Evolutionary conservation across 2,797 vertebrate genomes (phyloP).

Genomic region (Coregonus sp.): DNA sequence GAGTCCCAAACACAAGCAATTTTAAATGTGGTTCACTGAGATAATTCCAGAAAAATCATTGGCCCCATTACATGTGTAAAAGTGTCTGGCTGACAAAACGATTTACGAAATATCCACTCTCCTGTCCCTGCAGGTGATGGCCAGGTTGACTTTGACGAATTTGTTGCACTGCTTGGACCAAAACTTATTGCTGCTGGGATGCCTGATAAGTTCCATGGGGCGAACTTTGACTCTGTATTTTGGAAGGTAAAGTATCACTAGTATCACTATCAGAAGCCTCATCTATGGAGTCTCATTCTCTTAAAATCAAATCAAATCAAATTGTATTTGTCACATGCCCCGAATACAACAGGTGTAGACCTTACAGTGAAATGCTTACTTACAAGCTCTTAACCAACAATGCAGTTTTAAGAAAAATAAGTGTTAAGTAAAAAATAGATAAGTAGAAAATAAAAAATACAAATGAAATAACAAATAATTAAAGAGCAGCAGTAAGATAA

Average conservation of each 20-base stretch:
- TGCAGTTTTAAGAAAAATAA: too few relatives aligned
- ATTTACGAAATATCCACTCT: conserved; percentile 9
- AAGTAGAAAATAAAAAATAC: too few relatives aligned
- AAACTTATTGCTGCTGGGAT: conserved; percentile 91
- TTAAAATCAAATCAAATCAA: too few relatives aligned
- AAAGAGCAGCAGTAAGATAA: too few relatives aligned
- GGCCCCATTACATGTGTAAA: background rate
- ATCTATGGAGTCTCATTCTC: conserved; percentile 6
- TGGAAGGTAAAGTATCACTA: conserved; percentile 95
- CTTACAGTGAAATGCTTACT: too few relatives aligned
- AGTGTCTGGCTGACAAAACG: background rate
- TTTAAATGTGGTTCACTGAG: background rate
- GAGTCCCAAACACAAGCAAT: conserved; percentile 4
- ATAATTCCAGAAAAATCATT: background rate
- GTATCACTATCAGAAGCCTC: background rate
- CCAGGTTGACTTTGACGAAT: conserved; percentile 98
- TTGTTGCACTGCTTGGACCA: conserved; percentile 93
- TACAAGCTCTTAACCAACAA: too few relatives aligned
- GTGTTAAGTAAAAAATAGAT: too few relatives aligned
- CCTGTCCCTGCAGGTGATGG: conserved; percentile 83
- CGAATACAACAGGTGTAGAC: too few relatives aligned
- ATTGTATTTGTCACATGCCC: too few relatives aligned
- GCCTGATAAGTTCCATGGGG: conserved; percentile 93
- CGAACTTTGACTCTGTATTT: conserved; percentile 96
- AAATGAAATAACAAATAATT: too few relatives aligned